These are phyloP conservation scores for Orchesella flavescens DNA, from an alignment of 2,888 invertebrate species.

Conservation along the genomic window DNA sequence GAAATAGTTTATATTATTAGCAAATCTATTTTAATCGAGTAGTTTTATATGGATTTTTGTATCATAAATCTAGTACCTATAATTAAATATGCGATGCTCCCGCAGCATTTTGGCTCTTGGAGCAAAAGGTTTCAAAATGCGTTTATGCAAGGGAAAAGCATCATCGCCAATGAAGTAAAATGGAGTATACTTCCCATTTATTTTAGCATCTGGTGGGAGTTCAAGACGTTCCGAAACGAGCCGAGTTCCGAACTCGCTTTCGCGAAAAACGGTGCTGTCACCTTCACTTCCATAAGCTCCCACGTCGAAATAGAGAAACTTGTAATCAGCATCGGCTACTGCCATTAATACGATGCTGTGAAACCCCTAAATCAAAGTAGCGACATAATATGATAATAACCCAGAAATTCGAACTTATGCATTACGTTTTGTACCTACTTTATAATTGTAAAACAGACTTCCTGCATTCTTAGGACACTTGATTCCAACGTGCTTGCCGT, in stretches of 20 bases:
- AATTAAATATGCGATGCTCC: slow-evolving; percentile 38
- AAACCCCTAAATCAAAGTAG: slow-evolving; percentile 33
- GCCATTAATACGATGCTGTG: slow-evolving; percentile 69
- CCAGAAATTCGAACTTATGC: not conserved
- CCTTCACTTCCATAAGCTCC: slow-evolving; percentile 68
- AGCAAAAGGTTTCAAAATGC: slow-evolving; percentile 70
- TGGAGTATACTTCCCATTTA: slow-evolving; percentile 57
- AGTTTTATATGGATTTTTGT: not conserved
- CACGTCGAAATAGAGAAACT: slow-evolving; percentile 70
- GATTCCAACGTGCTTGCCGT: slow-evolving; percentile 67
- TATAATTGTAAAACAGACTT: slow-evolving; percentile 70
- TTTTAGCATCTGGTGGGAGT: slow-evolving; percentile 30
- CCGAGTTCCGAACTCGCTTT: slow-evolving; percentile 22
- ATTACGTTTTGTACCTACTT: slow-evolving; percentile 38
- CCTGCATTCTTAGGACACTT: slow-evolving; percentile 68
- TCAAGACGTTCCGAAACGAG: not conserved
- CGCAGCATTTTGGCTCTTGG: slow-evolving; percentile 14
- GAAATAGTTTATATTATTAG: too few species aligned
- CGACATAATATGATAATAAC: not conserved
- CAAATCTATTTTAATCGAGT: not conserved
- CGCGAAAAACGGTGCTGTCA: slow-evolving; percentile 63
- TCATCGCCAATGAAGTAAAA: slow-evolving; percentile 71
- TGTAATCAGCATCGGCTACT: slow-evolving; percentile 68
- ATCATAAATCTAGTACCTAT: slow-evolving; percentile 28
- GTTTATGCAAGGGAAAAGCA: slow-evolving; percentile 69